Evolutionary conservation across 2,797 vertebrate species (phyloP), one percentile per base, ranked within the genome.

Genomic region (Netta rufina): DNA sequence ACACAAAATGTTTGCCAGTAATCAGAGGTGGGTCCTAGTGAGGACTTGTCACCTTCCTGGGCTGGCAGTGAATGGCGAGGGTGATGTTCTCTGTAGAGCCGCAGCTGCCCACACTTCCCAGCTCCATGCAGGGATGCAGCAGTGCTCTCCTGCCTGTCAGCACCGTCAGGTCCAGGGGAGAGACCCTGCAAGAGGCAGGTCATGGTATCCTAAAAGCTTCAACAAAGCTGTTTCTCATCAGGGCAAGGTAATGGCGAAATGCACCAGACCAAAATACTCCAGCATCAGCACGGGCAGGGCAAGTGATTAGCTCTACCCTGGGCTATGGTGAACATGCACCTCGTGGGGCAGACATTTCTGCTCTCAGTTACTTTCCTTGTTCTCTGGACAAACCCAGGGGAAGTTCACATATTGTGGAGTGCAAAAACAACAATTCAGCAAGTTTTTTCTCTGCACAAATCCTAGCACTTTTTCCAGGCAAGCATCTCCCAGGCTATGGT

Each of bases 291-390:
- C 14, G 14, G 15, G 38, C 33, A 64, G 18, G 8, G 15, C 18
- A 45, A 54, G 54, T 8, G 47, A 32, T 24, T 27, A 62, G 27
- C 45, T 86, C 25, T 28, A 27, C 25, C 15, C 38, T 65, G 14
- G 17, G 6, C 13, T 81, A 66, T 70, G 36, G 22, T 61, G 58
- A 38, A 20, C 13, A 2, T 0, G 0, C 1, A 20, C 5, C 6
- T 75, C 7, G 5, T 27, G 43, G 15, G 32, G 41, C 56, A 27
- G 32, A 3, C 13, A 7, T n/a, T 58, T 45, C 25, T 36, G 21
- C 13, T 75, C 41, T 43, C 18, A 2, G 39, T 51, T 54, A 16
- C 13, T 76, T 73, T 66, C 28, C 9, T 79, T 62, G 33, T n/a
- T 89, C 28, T 49, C 13, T 11, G 14, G 25, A 17, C 14, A 61